A percentile compares a stretch with the other conserved stretches of the same genome.
Conservation (phyloP, 2,113 vertebrate species). For the Coptodon rendalli region DNA sequence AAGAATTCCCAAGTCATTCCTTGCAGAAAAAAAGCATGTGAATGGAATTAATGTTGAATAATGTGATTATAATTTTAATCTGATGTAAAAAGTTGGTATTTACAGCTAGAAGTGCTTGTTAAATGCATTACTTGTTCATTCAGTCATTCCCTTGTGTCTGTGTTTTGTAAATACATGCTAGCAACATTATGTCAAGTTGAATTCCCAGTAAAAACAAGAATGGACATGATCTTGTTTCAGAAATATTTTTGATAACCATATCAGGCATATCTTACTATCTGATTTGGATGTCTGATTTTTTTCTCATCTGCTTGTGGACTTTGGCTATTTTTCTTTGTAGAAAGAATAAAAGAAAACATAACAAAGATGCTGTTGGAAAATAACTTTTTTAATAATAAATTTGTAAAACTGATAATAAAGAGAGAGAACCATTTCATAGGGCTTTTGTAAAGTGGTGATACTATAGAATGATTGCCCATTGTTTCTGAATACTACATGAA, state of each 20-base stretch:
- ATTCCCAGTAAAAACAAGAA: background rate
- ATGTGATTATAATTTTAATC: too few relatives aligned
- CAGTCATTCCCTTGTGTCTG: background rate
- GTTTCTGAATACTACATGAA: background rate
- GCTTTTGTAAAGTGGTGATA: background rate
- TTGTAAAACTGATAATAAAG: background rate
- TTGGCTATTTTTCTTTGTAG: background rate
- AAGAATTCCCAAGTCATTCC: too few relatives aligned
- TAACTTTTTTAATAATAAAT: background rate
- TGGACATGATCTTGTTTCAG: background rate
- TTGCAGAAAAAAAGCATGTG: too few relatives aligned
- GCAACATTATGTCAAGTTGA: background rate
- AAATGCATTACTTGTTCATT: too few relatives aligned
- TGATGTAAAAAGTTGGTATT: too few relatives aligned
- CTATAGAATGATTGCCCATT: background rate
- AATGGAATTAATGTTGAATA: too few relatives aligned
- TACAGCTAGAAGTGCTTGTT: too few relatives aligned
- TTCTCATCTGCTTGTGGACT: background rate
- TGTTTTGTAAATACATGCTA: background rate
- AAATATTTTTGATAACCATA: background rate
- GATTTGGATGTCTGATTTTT: background rate
- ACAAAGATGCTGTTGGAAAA: background rate
- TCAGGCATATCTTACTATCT: background rate
- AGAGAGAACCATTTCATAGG: background rate
- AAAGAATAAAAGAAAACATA: background rate